Conservation (phyloP, 2,113 vertebrate species). For the Puntigrus tetrazona region DNA sequence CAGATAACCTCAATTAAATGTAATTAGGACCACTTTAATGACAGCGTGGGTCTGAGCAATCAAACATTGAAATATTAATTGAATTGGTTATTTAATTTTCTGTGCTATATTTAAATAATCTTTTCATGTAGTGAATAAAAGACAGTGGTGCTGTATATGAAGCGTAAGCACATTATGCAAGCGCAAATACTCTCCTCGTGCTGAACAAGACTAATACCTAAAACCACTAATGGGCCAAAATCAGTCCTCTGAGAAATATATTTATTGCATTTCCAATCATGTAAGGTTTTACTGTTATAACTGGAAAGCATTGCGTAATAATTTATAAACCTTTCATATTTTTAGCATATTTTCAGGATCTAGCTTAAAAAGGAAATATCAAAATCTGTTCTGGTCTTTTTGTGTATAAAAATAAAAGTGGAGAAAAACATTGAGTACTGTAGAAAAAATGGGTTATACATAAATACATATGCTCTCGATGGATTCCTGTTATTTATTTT, state of each 20-base stretch:
- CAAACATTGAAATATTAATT: not conserved
- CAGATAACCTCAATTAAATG: not conserved
- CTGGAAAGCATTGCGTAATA: not conserved
- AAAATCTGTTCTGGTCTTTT: not conserved
- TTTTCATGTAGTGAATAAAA: not conserved
- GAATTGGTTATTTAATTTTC: not conserved
- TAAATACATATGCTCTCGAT: too few species aligned
- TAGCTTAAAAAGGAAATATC: not conserved
- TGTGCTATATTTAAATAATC: not conserved
- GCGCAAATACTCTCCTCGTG: not conserved
- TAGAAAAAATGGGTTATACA: not conserved
- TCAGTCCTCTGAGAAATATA: not conserved
- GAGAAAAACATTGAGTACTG: not conserved
- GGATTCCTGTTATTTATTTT: not conserved
- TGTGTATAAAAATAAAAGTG: not conserved
- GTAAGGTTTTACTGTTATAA: not conserved
- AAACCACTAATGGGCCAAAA: not conserved
- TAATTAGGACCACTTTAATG: not conserved
- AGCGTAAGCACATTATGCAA: constrained; percentile 24
- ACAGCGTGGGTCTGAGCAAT: not conserved
- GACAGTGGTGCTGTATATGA: not conserved
- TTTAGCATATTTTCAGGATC: not conserved
- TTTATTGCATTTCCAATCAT: constrained; percentile 1
- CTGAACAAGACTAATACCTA: constrained; percentile 6
- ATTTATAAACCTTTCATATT: not conserved